phyloP scores from a whole-genome alignment of 2,888 invertebrate genomes.

The Nowickia ferox region DNA sequence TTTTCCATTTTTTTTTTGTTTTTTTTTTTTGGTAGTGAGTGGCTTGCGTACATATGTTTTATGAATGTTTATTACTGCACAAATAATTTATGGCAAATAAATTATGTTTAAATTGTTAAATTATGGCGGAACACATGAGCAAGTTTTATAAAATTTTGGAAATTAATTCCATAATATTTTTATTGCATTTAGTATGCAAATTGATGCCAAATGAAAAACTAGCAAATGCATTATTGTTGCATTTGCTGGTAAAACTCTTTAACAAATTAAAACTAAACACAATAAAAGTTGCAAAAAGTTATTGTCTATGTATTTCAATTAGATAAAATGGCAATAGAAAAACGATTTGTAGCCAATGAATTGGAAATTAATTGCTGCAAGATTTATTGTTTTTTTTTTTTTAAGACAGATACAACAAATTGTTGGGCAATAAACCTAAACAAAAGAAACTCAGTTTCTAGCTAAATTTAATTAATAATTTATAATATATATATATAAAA shows the following conservation, averaged over 20 bases:
- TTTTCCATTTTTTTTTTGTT: background rate
- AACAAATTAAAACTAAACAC: slow-evolving; percentile 24
- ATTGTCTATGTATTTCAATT: background rate
- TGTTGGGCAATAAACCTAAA: background rate
- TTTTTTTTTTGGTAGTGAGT: no score
- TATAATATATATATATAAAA: no score
- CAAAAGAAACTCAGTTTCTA: background rate
- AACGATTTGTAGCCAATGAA: slow-evolving; percentile 36
- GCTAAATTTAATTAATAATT: no score
- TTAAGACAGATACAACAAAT: background rate
- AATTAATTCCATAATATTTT: slow-evolving; percentile 33
- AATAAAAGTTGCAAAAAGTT: slow-evolving; percentile 9
- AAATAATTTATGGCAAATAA: slow-evolving; percentile 65
- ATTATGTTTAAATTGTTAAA: slow-evolving; percentile 63
- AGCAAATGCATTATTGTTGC: background rate
- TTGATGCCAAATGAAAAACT: slow-evolving; percentile 18
- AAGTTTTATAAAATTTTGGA: slow-evolving; percentile 35
- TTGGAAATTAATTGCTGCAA: slow-evolving; percentile 27
- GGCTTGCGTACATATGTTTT: slow-evolving; percentile 2
- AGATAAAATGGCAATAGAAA: background rate
- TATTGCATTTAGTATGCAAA: slow-evolving; percentile 35
- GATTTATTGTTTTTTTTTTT: background rate
- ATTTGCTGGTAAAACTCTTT: slow-evolving; percentile 12
- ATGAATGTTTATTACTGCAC: slow-evolving; percentile 43
- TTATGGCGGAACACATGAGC: slow-evolving; percentile 27